Evolutionary conservation across 2,888 invertebrate species (phyloP).

Genomic region (Drosophila testacea): DNA sequence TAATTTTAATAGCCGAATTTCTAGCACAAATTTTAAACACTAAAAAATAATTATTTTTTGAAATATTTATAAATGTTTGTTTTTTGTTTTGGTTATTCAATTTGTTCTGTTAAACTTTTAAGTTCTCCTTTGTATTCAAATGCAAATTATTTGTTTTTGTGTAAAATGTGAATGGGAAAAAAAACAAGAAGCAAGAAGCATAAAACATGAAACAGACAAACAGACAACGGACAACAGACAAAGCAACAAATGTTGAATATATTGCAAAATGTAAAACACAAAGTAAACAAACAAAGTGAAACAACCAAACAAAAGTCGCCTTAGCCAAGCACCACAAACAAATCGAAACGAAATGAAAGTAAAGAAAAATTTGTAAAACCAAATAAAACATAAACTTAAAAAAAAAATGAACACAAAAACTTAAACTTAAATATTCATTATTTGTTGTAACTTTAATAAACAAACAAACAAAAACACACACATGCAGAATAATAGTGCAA

Average conservation of each 20-base stretch:
- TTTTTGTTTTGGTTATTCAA: slow-evolving; percentile 26
- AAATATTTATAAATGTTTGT: slow-evolving; percentile 14
- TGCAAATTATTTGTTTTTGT: slow-evolving; percentile 64
- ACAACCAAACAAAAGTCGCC: slow-evolving; percentile 79
- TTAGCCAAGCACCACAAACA: slow-evolving; percentile 78
- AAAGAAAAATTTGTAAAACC: slow-evolving; percentile 62
- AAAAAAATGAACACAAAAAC: slow-evolving; percentile 45
- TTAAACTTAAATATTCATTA: slow-evolving; percentile 58
- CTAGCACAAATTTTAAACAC: slow-evolving; percentile 76
- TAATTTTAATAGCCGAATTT: slow-evolving; percentile 81
- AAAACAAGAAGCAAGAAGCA: slow-evolving; percentile 33
- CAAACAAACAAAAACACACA: slow-evolving; percentile 41
- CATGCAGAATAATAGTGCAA: slow-evolving; percentile 71
- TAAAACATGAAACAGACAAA: slow-evolving; percentile 34
- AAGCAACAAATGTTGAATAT: slow-evolving; percentile 56
- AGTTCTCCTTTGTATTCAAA: slow-evolving; percentile 43
- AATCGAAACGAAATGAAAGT: slow-evolving; percentile 56
- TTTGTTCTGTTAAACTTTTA: slow-evolving; percentile 43
- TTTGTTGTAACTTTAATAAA: slow-evolving; percentile 67
- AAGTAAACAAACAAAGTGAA: slow-evolving; percentile 59
- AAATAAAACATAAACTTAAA: slow-evolving; percentile 40
- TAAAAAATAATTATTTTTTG: slow-evolving; percentile 49
- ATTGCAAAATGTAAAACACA: slow-evolving; percentile 59
- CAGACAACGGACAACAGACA: slow-evolving; percentile 49
- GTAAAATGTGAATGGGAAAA: slow-evolving; percentile 51